phyloP scores from a whole-genome alignment of 2,888 invertebrate genomes.

The Plagiodera versicolora region DNA sequence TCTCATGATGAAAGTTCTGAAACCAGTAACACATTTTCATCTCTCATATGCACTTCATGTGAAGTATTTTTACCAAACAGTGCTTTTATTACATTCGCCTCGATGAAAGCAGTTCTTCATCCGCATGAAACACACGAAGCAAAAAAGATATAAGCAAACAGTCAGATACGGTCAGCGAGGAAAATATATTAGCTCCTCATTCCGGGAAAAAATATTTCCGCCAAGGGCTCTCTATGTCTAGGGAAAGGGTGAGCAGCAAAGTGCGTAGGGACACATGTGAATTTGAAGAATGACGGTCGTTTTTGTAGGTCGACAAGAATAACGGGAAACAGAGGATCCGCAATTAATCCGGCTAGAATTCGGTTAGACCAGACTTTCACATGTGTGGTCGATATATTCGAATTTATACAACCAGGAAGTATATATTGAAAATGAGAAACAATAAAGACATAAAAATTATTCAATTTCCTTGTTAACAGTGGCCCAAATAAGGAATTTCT shows the following conservation, averaged over 20 bases:
- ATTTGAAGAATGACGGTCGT: neutral
- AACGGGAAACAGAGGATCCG: neutral
- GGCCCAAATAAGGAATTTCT: too few species aligned
- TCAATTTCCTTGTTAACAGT: too few species aligned
- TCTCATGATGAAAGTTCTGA: too few species aligned
- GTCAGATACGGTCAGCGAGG: neutral
- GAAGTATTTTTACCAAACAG: neutral
- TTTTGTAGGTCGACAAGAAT: neutral
- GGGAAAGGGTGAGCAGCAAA: neutral
- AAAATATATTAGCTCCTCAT: neutral
- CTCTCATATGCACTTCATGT: too few species aligned
- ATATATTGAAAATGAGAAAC: too few species aligned
- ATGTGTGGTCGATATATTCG: too few species aligned
- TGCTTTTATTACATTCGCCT: neutral
- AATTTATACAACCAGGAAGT: too few species aligned
- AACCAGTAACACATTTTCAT: too few species aligned
- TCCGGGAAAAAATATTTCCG: neutral
- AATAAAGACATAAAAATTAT: too few species aligned
- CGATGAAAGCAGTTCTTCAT: slow-evolving; percentile 4
- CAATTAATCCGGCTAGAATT: too few species aligned
- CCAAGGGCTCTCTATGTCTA: neutral
- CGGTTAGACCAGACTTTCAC: too few species aligned
- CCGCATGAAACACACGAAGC: neutral
- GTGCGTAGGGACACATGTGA: neutral
- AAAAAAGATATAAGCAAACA: neutral